Base-by-base conservation (phyloP, 2,797 vertebrate species). In the Sebastes trivittatus region DNA sequence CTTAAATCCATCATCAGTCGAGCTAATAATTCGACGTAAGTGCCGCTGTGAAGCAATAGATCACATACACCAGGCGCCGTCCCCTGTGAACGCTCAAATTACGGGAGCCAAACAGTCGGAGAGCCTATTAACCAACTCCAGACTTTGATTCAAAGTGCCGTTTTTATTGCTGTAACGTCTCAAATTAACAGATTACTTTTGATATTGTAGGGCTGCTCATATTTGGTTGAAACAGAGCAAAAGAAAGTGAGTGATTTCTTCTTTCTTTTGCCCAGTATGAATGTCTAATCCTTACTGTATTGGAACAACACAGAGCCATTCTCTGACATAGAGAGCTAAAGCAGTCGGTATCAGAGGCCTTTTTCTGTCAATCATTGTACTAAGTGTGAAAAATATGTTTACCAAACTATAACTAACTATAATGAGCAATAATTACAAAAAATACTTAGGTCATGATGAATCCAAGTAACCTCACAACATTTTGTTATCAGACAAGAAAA, bases 1-100 rank as follows among this genome's bases (percentile, higher is more conserved):
- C 91, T 92, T 90, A 87, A 92, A 92, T 90, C 89, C 81, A 34
- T 93, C 89, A 92, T 93, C 89, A 93, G 89, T 90, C 67, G 13
- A 54, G 88, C 87, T 92, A 86, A 93, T 94, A 90, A 93, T 77
- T 86, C 75, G 5, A 58, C 60, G 59, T 49, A 83, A 91, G 88
- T 59, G 87, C 68, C 2, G 85, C 89, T 88, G 81, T 90, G 90
- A 92, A 90, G 93, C 84, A 59, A 67, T 46, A 86, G 89, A 94
- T 92, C 91, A 93, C 87, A 92, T 75, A 14, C 72, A 4, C 61
- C 79, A 23, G 90, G 38, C 82, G 36, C 72, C 27, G 70, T 92
- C 88, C 84, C 91, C 81, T 65, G 90, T 91, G 92, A 89, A 68
- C 74, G n/a, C 87, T 87, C 72, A 73, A 86, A 88, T 91, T 79